Base-by-base conservation (phyloP, 2,888 invertebrate species). In the Drosophila borborema region DNA sequence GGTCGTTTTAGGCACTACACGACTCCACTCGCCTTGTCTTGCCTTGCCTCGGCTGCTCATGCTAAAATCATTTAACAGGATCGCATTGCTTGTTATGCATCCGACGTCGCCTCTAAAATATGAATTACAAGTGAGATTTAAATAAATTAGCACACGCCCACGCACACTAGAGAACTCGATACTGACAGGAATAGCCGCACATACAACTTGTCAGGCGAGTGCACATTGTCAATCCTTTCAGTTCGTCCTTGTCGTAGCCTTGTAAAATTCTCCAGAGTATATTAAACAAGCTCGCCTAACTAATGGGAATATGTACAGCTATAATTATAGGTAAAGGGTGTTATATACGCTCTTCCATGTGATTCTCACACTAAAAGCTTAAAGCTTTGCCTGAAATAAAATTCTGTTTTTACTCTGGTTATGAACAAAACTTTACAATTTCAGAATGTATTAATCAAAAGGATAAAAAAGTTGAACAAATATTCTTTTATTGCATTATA, bases 101-200 rank as follows among this genome's bases (percentile, higher is more conserved):
- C 58, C 72, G 56, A 75, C 74, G 82, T 81, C 66, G 72, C 68
- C 64, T 72, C 69, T 74, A 73, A 85, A 85, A 87, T 86, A 83
- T 87, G 87, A 86, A 87, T 87, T 86, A 87, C 87, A 85, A 82
- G 83, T 75, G 72, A 78, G 83, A 85, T 85, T 86, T 86, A 85
- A 86, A 86, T 86, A 86, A 86, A 86, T 86, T 86, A 86, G 72
- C 81, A 66, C 63, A 77, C 77, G 60, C 74, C 81, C 77, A 81
- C 66, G 65, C 46, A 56, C 7, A 53, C 10, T 56, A 34, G 63
- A 53, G 23, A 46, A 73, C 56, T 46, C 55, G 55, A 64, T 55
- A 54, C 65, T 62, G 20, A 58, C 62, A 40, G 28, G 41, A 53
- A 36, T 18, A 36, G 20, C 3, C 20, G 36, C 53, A 38, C 62